Evolutionary conservation across 2,888 invertebrate species (phyloP).

Genomic region (Serripes groenlandicus): DNA sequence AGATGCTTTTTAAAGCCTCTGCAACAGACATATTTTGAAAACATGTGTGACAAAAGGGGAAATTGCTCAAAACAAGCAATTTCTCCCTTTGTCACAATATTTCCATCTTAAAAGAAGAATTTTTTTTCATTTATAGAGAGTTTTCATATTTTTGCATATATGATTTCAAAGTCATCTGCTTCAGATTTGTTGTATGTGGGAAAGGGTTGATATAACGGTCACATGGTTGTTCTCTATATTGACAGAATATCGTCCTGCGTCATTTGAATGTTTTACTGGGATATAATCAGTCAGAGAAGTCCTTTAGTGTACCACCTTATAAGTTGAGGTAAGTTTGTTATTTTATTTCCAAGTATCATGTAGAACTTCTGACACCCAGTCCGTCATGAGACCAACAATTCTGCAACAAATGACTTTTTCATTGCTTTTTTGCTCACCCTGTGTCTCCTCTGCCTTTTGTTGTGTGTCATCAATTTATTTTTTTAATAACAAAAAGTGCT

Average conservation of each 20-base stretch:
- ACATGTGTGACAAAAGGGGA: background rate
- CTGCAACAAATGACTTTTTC: too few relatives aligned
- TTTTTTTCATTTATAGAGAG: too few relatives aligned
- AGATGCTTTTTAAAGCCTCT: too few relatives aligned
- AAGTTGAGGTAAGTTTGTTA: slow-evolving; percentile 91
- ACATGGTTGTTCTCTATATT: slow-evolving; percentile 32
- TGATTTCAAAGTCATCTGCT: too few relatives aligned
- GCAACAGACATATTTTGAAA: background rate
- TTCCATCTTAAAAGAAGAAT: too few relatives aligned
- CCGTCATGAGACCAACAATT: too few relatives aligned
- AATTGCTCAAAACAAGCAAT: background rate
- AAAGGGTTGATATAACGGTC: background rate
- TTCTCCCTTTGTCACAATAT: background rate
- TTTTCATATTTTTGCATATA: slow-evolving; percentile 1
- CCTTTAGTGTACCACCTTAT: slow-evolving; percentile 95
- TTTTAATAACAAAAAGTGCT: too few relatives aligned
- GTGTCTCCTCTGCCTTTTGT: too few relatives aligned
- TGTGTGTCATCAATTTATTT: too few relatives aligned
- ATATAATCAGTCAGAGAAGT: slow-evolving; percentile 96
- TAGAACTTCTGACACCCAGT: too few relatives aligned
- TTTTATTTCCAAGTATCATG: too few relatives aligned
- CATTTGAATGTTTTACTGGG: slow-evolving; percentile 97
- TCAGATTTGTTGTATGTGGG: background rate
- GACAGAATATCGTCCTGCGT: slow-evolving; percentile 91
- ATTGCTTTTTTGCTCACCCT: too few relatives aligned